Base-by-base conservation (phyloP, 2,797 vertebrate genomes). In the Enteromius paludinosus region DNA sequence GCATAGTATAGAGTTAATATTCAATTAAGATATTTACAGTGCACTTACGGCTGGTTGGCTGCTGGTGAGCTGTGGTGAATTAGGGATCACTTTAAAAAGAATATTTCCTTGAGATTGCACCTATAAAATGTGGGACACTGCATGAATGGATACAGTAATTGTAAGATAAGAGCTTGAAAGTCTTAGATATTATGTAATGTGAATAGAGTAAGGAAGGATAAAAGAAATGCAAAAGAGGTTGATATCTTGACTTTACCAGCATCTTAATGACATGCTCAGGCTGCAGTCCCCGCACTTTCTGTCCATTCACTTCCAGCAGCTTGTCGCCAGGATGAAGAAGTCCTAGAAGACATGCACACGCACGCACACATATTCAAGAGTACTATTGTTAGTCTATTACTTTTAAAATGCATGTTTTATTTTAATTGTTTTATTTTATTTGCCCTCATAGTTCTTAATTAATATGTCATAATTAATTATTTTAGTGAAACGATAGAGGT, bases 181-280 rank as follows among this genome's bases (percentile, higher is more conserved):
- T 78, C 20, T n/a, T 18, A 54, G 4, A 54, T 43, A 43, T 70
- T 33, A 12, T 30, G n/a, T 3, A 61, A 62, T 62, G 23, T 23
- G n/a, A 41, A 25, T 1, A 61, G 14, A 56, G 30, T 54, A n/a
- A 2, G 25, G 18, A 64, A 45, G 0, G 5, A 17, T 68, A 25
- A 23, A 66, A 61, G 14, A 47, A 15, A 35, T 20, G 30, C 30
- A 61, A 6, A 45, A 30, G 17, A n/a, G 38, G 43, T 62, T 45
- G 11, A 25, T 28, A 28, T 28, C 56, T 61, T 6, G 30, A 30
- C 84, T 89, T 85, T 92, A 98, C 97, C 95, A 98, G 93, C 73
- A 97, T 96, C 75, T 95, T 95, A 89, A 97, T 97, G 85, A 98
- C 95, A 90, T 96, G 94, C 69, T 97, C 96, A 0, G 97, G 97